Base-by-base conservation (phyloP, 2,888 invertebrate species). In the Trichacis sp. region DNA sequence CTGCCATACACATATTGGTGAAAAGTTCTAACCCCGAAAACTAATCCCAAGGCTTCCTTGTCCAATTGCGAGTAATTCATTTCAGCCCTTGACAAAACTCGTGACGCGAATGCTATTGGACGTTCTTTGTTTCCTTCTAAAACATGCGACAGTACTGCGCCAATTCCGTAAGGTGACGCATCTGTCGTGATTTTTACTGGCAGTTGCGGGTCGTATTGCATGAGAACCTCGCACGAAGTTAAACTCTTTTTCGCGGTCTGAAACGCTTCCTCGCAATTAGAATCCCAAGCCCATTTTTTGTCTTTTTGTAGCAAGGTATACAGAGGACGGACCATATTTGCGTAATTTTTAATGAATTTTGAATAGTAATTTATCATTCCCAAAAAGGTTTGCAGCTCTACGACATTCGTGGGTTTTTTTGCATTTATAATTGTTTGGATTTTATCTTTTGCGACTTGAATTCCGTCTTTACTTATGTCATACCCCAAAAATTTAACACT, bases 351-450 rank as follows among this genome's bases (percentile, higher is more conserved):
- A 8, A 79, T 67, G 62, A 80, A 83, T 52, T 73, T 75, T 6
- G 72, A 49, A 63, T 81, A 80, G 64, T 80, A 83, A 55, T 77
- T 79, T 4, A 77, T 56, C 19, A 76, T 36, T 3, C 80, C 76
- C 5, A 75, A 43, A 57, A 78, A 77, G 4, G 65, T 55, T 56
- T 72, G 64, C 1, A 77, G 49, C 49, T 73, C 68, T 9, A 38
- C 60, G 5, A 65, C 54, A 50, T 73, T 68, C 29, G 18, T 59
- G 19, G 76, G 78, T 11, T 14, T 30, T 4, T 58, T 63, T 4
- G 71, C 61, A 8, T 68, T 30, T 0, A 1, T 40, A 14, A 71
- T 49, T 8, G 75, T 70, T 11, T 62, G 64, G 4, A 65, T 11
- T 11, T 72, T 64, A 15, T 72, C 70, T 1, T 58, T 38, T 1